Conservation (phyloP, 2,797 vertebrate genomes). For the Acipenser ruthenus region DNA sequence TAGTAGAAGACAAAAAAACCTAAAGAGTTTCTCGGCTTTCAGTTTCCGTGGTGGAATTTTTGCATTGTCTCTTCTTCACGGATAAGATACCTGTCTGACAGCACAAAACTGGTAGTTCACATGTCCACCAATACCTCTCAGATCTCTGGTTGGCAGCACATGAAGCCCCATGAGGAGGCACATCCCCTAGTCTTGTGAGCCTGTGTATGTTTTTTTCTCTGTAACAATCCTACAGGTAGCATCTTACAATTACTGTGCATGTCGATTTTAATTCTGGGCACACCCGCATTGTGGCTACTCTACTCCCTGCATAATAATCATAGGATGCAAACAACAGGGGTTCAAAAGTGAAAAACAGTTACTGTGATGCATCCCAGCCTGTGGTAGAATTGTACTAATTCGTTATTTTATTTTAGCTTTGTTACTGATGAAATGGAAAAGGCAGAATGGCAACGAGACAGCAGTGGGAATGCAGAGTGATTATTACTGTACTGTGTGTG, state of each 20-base stretch:
- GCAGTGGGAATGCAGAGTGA: too few relatives aligned
- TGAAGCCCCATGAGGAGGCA: slow-evolving; percentile 11
- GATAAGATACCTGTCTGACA: accelerated
- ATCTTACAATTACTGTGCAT: too few relatives aligned
- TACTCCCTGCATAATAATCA: too few relatives aligned
- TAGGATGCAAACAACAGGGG: slow-evolving; percentile 16
- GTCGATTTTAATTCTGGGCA: too few relatives aligned
- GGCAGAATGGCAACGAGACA: too few relatives aligned
- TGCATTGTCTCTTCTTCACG: background rate
- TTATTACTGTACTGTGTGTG: too few relatives aligned
- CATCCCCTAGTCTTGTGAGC: background rate
- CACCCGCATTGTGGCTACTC: too few relatives aligned
- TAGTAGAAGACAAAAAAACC: too few relatives aligned
- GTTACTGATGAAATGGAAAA: background rate
- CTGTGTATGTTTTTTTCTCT: slow-evolving; percentile 13
- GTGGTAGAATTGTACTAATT: slow-evolving; percentile 3
- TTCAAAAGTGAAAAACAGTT: background rate
- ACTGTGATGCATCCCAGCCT: background rate
- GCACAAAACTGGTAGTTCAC: background rate
- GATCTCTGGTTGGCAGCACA: slow-evolving; percentile 11
- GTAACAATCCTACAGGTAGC: background rate
- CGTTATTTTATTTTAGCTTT: slow-evolving; percentile 9
- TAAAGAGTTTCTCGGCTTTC: too few relatives aligned
- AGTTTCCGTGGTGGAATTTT: background rate
- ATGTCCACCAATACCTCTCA: slow-evolving; percentile 14